Conservation (phyloP, 2,888 invertebrate species). For the Lepidochrysops patricia region DNA sequence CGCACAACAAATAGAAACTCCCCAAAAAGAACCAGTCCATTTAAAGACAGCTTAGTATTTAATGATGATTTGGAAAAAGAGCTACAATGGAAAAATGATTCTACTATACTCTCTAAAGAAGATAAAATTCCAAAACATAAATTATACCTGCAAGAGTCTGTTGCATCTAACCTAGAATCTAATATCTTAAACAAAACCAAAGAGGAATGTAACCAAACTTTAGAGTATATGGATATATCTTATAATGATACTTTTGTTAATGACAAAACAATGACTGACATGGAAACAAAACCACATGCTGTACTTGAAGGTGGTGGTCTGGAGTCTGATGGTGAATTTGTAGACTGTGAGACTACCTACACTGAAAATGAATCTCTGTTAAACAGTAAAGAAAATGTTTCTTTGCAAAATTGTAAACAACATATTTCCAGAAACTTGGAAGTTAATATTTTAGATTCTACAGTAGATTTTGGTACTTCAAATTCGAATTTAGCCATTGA, state of each 20-base stretch:
- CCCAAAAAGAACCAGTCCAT: conserved; percentile 47
- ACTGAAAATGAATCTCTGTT: conserved; percentile 28
- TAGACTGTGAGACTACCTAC: conserved; percentile 62
- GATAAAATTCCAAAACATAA: conserved; percentile 61
- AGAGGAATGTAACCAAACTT: conserved; percentile 34
- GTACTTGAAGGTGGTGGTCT: conserved; percentile 23
- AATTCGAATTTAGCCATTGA: background rate
- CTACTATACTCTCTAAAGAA: conserved; percentile 50
- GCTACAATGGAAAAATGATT: conserved; percentile 61
- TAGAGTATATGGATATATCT: conserved; percentile 59
- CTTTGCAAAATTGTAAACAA: background rate
- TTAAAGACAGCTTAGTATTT: conserved; percentile 56
- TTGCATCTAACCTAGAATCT: conserved; percentile 13
- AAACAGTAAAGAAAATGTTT: conserved; percentile 5
- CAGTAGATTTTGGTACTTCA: background rate
- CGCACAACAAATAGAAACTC: conserved; percentile 23
- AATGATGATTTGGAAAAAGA: conserved; percentile 62
- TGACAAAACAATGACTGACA: conserved; percentile 37
- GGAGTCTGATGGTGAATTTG: conserved; percentile 60
- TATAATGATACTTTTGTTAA: conserved; percentile 39
- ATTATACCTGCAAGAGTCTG: conserved; percentile 37
- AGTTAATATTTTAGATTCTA: background rate
- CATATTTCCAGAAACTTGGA: background rate
- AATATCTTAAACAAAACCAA: conserved; percentile 21
- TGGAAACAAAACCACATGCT: conserved; percentile 20